Evolutionary conservation across 2,888 invertebrate species (phyloP), one percentile per base, ranked within the genome.

Genomic region (Plutella xylostella): DNA sequence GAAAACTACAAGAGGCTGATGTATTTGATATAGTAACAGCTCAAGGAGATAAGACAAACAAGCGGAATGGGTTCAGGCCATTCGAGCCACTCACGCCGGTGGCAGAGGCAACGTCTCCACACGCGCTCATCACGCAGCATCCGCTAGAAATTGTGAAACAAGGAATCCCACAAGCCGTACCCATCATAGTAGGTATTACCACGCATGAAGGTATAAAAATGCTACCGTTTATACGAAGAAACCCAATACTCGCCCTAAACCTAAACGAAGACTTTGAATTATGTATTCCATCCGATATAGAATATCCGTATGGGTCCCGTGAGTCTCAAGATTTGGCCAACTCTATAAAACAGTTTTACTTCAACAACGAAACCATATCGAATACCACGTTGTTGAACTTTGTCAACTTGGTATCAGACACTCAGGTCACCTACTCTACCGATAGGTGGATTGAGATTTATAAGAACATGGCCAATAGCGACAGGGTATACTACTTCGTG

Each of bases 121-220:
- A 57, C 35, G 57, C 66, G 15, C 59, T 78, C 45, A 52, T 79
- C 11, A 63, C 63, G 3, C 58, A 65, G 19, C 45, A 65, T 18
- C 77, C 78, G 1, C 55, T 56, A 25, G 52, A 57, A 25, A 52
- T 66, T 34, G 55, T 76, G 42, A 50, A 55, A 42, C 51, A 52
- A n/a, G 68, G 69, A 5, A 53, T 65, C 11, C 63, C 69, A 34
- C 59, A 64, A 39, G 58, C 70, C 43, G 56, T 72, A 4, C 74
- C 74, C 1, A 61, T 74, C 51, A 54, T 80, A 38, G 55, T 63
- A 11, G 74, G 77, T 17, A 57, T 73, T 12, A 74, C 69, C 41
- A 56, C 65, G 17, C 61, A 69, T 46, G 79, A 78, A 56, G 72
- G 72, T 4, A 45, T 57, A 18, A 52, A 51, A 34, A 51, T 56